phyloP scores from a whole-genome alignment of 2,888 invertebrate genomes.

The Amphiduros pacificus region DNA sequence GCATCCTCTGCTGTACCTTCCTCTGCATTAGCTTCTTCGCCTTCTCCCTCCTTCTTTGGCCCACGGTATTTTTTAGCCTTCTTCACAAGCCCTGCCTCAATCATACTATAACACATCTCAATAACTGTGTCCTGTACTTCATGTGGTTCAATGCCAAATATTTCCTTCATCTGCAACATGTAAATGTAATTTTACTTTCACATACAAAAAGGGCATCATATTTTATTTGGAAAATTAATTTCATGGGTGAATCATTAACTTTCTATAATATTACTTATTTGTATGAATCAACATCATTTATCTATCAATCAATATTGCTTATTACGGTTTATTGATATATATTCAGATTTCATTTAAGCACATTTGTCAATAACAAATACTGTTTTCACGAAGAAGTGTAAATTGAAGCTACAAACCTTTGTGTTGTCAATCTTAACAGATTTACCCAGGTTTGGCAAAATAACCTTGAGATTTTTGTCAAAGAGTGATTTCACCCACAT shows the following conservation, averaged over 20 bases:
- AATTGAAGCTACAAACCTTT: slow-evolving; percentile 27
- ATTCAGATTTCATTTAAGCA: too few relatives aligned
- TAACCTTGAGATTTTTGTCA: slow-evolving; percentile 39
- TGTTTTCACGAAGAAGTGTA: too few relatives aligned
- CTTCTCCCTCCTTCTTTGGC: slow-evolving; percentile 6
- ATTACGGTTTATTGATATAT: too few relatives aligned
- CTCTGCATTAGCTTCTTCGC: neutral
- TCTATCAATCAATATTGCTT: too few relatives aligned
- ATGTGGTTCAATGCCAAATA: slow-evolving; percentile 60
- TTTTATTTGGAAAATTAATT: too few relatives aligned
- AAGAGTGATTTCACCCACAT: slow-evolving; percentile 59
- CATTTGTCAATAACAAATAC: too few relatives aligned
- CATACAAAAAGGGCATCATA: too few relatives aligned
- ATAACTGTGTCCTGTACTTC: slow-evolving; percentile 60
- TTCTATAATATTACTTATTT: too few relatives aligned
- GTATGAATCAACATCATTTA: too few relatives aligned
- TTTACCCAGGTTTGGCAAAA: slow-evolving; percentile 16
- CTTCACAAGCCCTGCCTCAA: slow-evolving; percentile 62
- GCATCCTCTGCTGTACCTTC: neutral
- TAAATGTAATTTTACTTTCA: too few relatives aligned
- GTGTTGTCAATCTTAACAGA: slow-evolving; percentile 42
- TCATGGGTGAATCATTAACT: too few relatives aligned
- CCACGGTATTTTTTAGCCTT: slow-evolving; percentile 49
- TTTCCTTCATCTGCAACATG: slow-evolving; percentile 54
- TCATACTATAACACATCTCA: slow-evolving; percentile 64